Evolutionary conservation across 2,888 invertebrate genomes (phyloP), one percentile per base, ranked within the genome.

Genomic region (Corbicula japonica): DNA sequence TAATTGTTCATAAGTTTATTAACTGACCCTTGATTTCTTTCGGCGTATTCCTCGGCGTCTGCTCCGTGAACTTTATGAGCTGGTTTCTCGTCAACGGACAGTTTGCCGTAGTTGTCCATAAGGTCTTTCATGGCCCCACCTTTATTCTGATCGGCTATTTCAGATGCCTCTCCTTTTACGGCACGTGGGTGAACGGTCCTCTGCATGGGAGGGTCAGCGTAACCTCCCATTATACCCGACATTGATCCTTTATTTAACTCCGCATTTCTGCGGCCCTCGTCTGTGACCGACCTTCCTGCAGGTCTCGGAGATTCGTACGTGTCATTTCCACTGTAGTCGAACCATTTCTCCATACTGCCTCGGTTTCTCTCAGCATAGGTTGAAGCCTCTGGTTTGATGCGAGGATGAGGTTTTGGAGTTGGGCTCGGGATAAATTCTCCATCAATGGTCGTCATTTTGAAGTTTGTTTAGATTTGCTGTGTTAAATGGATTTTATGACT

Each of bases 71-170:
- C 87, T 77, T 90, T 91, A 23, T 86, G 87, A 0, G 63, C 84
- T 1, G 87, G 87, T 58, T 66, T 38, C 18, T 85, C 86, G 2
- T 76, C 65, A 0, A 89, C 30, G 23, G 60, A 71, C 32, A 90
- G 61, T 54, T 88, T 87, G 15, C 90, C 91, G 68, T 91, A 91
- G 76, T 89, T 88, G 56, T 87, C 91, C 54, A 91, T 87, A 21
- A 91, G 80, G 46, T 87, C 85, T 54, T 76, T 89, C 89, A 91
- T 89, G 18, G 84, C 88, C 30, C 77, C 88, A n/a, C 91, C 91
- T 75, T 88, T 87, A 65, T 87, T 89, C 26, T 83, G 83, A 30
- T 85, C 80, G 1, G 90, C 90, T 21, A 82, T 89, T 34, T 85
- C 87, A 10, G 79, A 62, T 18, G 88, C 90, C 12, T 90, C 90